Base-by-base conservation (phyloP, 2,888 invertebrate species). In the Pseudanteris insignis region DNA sequence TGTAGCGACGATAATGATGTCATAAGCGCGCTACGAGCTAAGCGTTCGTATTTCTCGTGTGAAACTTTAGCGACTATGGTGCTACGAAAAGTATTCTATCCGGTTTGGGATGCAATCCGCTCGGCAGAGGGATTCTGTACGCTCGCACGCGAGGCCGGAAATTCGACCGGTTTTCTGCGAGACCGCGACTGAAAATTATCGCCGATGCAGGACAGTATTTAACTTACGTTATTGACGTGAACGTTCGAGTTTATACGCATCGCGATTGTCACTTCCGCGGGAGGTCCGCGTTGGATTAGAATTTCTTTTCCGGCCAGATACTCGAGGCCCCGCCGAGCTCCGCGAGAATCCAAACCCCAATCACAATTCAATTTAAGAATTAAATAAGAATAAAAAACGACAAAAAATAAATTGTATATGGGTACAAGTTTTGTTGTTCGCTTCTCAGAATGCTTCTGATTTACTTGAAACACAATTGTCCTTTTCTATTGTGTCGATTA, bases 111-210 rank as follows among this genome's bases (percentile, higher is more conserved):
- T 14, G 47, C 34, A 28, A 37, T 44, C 24, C 44, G 44, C 36
- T 11, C 30, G 26, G 25, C 37, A 33, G 24, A 47, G 41, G 40
- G 44, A 48, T 58, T 48, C 48, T 48, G 47, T 63, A 57, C 62
- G 53, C 44, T 43, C 21, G 47, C 38, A 8, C 11, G 46, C 18
- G 26, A 7, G 18, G 13, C 57, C 57, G 57, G 53, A 57, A 53
- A 41, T 43, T 32, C 47, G 53, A 57, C 57, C 62, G 57, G 62
- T 50, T 58, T 38, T 32, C 25, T 46, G 41, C 30, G 24, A n/a
- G n/a, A 40, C 3, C n/a, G 10, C 32, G 38, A 13, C 33, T 25
- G 11, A 25, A 50, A 50, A 48, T 28, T 30, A 50, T 50, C 11
- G 24, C 50, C 25, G 10, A n/a, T 18, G 37, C 32, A 30, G 24